Evolutionary conservation across 37 sponge, comb jelly and placozoan genomes (phyloP).

Genomic region (Lycopodina hypogea): DNA sequence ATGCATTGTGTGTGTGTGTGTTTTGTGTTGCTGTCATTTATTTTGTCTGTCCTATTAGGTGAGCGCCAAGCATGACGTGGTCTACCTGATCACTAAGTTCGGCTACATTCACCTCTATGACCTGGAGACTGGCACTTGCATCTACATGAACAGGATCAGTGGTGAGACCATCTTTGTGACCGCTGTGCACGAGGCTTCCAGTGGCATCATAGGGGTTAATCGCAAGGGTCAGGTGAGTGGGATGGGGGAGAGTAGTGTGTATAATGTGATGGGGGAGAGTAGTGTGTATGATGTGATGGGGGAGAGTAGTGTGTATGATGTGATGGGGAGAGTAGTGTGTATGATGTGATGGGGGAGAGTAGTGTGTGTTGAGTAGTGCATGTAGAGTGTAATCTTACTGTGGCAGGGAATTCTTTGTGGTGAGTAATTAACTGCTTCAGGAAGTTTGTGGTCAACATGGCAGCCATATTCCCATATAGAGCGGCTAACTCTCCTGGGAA

Average conservation of each 20-base stretch:
- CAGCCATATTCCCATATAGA: too few species aligned
- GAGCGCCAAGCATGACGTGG: conserved; percentile 81
- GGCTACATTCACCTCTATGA: conserved; percentile 99
- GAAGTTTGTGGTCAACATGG: too few species aligned
- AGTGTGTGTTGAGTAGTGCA: too few species aligned
- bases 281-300: not conserved
- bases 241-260: not conserved
- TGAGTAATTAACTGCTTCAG: too few species aligned
- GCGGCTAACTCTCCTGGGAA: too few species aligned
- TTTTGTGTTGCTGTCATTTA: too few species aligned
- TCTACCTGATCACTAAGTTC: conserved; percentile 98
- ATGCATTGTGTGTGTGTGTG: too few species aligned
- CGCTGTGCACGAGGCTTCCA: conserved; percentile 90
- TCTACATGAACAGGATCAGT: conserved; percentile 99
- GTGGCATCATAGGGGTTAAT: conserved; percentile 98
- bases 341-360: not conserved
- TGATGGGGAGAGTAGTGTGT: not conserved
- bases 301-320: too few species aligned
- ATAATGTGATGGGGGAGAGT: too few species aligned
- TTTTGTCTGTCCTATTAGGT: conserved; percentile 47
- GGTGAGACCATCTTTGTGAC: conserved; percentile 99
- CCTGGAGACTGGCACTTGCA: conserved; percentile 95
- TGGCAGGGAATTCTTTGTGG: too few species aligned
- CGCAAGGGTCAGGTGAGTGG: conserved; percentile 93
- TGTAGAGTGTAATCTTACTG: too few species aligned